Evolutionary conservation across 2,888 invertebrate species (phyloP).

Genomic region (Andrena hattorfiana): DNA sequence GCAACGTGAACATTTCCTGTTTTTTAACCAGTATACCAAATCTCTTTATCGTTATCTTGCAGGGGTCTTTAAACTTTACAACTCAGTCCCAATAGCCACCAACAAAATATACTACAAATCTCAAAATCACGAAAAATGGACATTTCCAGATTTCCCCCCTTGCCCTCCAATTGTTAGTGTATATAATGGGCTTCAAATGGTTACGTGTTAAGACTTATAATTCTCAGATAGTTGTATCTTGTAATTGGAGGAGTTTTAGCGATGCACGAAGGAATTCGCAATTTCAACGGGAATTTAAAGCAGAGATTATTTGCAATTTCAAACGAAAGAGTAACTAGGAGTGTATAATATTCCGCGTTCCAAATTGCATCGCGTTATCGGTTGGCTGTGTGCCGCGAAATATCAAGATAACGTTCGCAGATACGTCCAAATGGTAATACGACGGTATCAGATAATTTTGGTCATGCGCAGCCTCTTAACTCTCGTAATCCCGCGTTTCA

Average conservation of each 20-base stretch:
- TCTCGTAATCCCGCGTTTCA: conserved; percentile 9
- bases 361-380: conserved; percentile 61
- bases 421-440: conserved; percentile 20
- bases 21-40: too few species aligned
- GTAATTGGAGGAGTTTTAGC: neutral
- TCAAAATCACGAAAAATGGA: too few species aligned
- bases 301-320: conserved; percentile 17
- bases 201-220: too few species aligned
- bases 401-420: conserved; percentile 47
- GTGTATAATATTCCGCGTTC: conserved; percentile 42
- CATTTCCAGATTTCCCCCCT: too few species aligned
- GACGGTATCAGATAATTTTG: conserved; percentile 39
- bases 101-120: too few species aligned
- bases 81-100: too few species aligned
- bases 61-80: too few species aligned
- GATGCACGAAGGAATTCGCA: neutral
- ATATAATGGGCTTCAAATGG: too few species aligned
- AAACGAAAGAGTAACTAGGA: conserved; percentile 21
- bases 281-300: conserved; percentile 14
- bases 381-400: conserved; percentile 55
- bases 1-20: too few species aligned
- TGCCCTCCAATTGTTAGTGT: too few species aligned
- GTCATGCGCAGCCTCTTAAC: conserved; percentile 23
- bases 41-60: too few species aligned
- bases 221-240: neutral